Evolutionary conservation across 2,113 vertebrate genomes (phyloP).

Genomic region (Martes martes): DNA sequence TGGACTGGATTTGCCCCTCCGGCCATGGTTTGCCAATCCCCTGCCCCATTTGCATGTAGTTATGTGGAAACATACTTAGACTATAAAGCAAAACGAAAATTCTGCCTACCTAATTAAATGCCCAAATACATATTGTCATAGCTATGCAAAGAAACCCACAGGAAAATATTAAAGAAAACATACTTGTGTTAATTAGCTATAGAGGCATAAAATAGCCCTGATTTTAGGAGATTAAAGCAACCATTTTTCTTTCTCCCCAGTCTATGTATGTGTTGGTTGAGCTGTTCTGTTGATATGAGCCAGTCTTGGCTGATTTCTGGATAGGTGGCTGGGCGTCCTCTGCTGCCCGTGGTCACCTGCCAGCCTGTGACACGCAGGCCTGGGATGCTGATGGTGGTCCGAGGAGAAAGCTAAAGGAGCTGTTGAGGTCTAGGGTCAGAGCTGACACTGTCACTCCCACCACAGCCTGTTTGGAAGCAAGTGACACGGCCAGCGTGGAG

Average conservation of each 20-base stretch:
- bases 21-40: neutral
- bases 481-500: neutral
- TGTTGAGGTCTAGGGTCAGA: neutral
- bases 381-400: too few relatives aligned
- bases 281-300: neutral
- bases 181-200: neutral
- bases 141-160: neutral
- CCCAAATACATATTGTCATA: neutral
- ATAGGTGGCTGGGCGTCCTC: neutral
- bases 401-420: neutral
- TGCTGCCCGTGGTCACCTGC: rapidly evolving
- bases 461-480: neutral
- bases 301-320: neutral
- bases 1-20: neutral
- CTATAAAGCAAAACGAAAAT: neutral
- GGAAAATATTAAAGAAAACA: neutral
- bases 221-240: neutral
- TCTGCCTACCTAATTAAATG: neutral
- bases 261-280: rapidly evolving
- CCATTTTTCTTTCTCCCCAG: neutral
- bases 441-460: neutral
- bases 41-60: neutral
- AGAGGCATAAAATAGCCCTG: neutral
- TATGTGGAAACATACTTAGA: neutral
- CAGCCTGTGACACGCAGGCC: neutral